Percentiles rank a stretch among this genome's conserved stretches.
Conservation (phyloP, 2,888 invertebrate genomes). For the Sphaerophoria taeniata region DNA sequence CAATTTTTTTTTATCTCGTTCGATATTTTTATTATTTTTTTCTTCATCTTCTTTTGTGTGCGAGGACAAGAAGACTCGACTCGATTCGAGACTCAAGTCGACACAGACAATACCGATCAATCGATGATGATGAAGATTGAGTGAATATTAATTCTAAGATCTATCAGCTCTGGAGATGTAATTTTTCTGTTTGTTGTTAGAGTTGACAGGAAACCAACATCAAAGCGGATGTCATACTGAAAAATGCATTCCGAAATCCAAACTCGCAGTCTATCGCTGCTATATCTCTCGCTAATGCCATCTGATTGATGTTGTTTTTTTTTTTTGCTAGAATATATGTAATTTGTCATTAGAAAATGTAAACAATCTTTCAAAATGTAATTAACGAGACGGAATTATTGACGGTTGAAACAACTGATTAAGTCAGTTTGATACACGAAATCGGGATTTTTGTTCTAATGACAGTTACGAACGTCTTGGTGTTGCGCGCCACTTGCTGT, state of each 20-base stretch:
- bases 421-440: slow-evolving; percentile 55
- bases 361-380: slow-evolving; percentile 28
- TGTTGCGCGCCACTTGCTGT: slow-evolving; percentile 49
- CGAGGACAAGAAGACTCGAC: background rate
- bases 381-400: slow-evolving; percentile 35
- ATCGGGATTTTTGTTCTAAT: slow-evolving; percentile 36
- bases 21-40: slow-evolving; percentile 7
- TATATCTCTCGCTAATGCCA: slow-evolving; percentile 19
- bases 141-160: slow-evolving; percentile 66
- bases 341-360: slow-evolving; percentile 55
- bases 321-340: slow-evolving; percentile 27
- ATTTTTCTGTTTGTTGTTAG: slow-evolving; percentile 22
- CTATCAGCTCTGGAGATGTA: slow-evolving; percentile 18
- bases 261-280: background rate
- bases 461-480: slow-evolving; percentile 11
- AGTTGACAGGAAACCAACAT: slow-evolving; percentile 34
- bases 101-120: slow-evolving; percentile 31
- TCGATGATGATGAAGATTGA: slow-evolving; percentile 65
- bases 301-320: slow-evolving; percentile 55
- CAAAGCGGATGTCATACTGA: slow-evolving; percentile 38
- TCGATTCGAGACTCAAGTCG: background rate
- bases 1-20: background rate
- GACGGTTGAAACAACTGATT: slow-evolving; percentile 58
- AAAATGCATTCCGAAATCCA: slow-evolving; percentile 44
- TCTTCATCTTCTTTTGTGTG: background rate